Evolutionary conservation across 2,113 vertebrate genomes (phyloP).

Genomic region (Caretta caretta): DNA sequence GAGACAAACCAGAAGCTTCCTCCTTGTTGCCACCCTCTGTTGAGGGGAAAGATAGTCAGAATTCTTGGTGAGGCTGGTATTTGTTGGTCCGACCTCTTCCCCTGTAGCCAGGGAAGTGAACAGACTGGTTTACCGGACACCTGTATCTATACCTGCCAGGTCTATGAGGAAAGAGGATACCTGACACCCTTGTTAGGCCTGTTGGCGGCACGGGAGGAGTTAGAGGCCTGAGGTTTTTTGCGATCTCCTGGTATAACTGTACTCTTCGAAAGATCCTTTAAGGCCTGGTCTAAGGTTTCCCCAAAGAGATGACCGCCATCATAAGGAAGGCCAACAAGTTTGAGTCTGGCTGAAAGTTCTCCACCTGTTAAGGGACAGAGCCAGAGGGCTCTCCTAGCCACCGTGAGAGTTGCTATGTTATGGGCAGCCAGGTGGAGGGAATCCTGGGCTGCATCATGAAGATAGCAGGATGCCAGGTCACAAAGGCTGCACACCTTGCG

Average conservation of each 20-base stretch:
- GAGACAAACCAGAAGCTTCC: not conserved
- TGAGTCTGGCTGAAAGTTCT: not conserved
- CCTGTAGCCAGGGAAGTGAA: not conserved
- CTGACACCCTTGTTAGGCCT: not conserved
- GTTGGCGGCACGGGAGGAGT: not conserved
- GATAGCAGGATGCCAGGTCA: fast-evolving
- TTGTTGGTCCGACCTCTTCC: not conserved
- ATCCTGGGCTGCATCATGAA: not conserved
- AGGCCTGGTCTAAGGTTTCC: not conserved
- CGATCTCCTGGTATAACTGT: not conserved
- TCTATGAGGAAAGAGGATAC: not conserved
- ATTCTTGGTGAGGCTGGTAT: not conserved
- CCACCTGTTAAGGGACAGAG: not conserved
- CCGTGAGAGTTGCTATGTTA: not conserved
- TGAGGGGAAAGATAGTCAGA: not conserved
- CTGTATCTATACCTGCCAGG: not conserved
- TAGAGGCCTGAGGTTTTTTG: not conserved
- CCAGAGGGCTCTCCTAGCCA: not conserved
- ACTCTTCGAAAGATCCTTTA: not conserved
- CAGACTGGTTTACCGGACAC: fast-evolving
- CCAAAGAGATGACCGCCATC: not conserved
- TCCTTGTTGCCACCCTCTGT: not conserved
- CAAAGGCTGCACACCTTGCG: not conserved
- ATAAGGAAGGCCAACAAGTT: not conserved
- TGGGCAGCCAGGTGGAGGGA: fast-evolving